Conservation (phyloP, 1,140 invertebrate species). For the Musca vetustissima region DNA sequence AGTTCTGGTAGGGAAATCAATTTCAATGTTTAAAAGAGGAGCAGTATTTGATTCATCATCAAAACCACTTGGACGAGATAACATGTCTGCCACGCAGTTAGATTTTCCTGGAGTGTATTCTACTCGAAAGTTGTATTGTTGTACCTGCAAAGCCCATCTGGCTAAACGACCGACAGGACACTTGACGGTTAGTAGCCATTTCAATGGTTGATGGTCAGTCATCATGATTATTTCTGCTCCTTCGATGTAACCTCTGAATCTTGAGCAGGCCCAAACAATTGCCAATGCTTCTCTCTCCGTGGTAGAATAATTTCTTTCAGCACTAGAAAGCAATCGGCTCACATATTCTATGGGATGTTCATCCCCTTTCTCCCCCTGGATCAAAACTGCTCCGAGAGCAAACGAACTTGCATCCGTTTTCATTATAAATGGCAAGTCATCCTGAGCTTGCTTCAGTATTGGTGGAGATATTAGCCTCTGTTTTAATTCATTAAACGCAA, state of each 20-base stretch:
- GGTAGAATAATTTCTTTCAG: conserved; percentile 24
- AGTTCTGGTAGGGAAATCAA: conserved; percentile 30
- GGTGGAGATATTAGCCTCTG: conserved; percentile 16
- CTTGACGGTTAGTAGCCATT: conserved; percentile 57
- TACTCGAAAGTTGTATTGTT: conserved; percentile 50
- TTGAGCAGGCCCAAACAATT: conserved; percentile 47
- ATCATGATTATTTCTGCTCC: conserved; percentile 55
- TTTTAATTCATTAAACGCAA: conserved; percentile 27
- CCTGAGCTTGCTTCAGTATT: conserved; percentile 36
- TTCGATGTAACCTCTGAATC: conserved; percentile 55
- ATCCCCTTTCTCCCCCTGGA: conserved; percentile 46
- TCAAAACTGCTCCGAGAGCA: conserved; percentile 46
- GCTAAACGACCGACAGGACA: conserved; percentile 52
- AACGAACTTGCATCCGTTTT: conserved; percentile 48
- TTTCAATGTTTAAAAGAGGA: no score
- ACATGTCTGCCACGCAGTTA: neutral
- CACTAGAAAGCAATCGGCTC: conserved; percentile 39
- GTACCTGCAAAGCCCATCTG: conserved; percentile 57
- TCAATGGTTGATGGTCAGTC: conserved; percentile 59
- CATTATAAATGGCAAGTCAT: conserved; percentile 35
- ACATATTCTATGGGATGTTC: conserved; percentile 57
- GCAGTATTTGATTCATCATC: no score
- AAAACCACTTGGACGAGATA: neutral
- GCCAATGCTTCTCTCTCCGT: conserved; percentile 58
- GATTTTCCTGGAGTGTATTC: conserved; percentile 34